phyloP scores from a whole-genome alignment of 2,888 invertebrate species.

The Electrophaes corylata region DNA sequence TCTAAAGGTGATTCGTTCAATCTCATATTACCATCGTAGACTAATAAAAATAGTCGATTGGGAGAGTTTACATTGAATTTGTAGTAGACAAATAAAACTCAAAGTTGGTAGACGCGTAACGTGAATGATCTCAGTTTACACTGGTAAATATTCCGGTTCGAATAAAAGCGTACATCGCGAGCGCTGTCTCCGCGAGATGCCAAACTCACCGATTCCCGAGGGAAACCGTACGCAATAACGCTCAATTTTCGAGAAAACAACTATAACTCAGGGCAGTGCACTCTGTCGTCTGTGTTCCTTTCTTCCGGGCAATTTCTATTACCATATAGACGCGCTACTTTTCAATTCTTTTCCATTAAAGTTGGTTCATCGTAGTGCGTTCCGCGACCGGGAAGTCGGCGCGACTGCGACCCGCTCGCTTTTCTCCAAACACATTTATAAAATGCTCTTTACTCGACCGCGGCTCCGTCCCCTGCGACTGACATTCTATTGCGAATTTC shows the following conservation, averaged over 20 bases:
- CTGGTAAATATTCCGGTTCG: constrained; percentile 63
- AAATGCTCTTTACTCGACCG: constrained; percentile 80
- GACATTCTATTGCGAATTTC: constrained; percentile 79
- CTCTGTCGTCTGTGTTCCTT: constrained; percentile 80
- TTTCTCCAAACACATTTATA: constrained; percentile 82
- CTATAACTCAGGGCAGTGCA: constrained; percentile 80
- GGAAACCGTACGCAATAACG: constrained; percentile 75
- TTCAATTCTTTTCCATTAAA: constrained; percentile 85
- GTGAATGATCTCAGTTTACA: constrained; percentile 66
- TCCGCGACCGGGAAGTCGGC: constrained; percentile 55
- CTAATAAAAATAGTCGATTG: constrained; percentile 40
- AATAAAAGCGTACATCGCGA: constrained; percentile 57
- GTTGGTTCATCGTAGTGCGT: constrained; percentile 81
- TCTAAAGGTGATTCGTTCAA: constrained; percentile 33
- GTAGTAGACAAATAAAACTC: constrained; percentile 47
- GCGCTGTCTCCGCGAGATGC: constrained; percentile 44
- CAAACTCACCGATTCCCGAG: constrained; percentile 55
- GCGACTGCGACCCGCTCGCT: constrained; percentile 61
- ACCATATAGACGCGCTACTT: constrained; percentile 84
- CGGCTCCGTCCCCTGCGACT: constrained; percentile 72
- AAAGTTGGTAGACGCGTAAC: constrained; percentile 52
- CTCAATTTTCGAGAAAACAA: constrained; percentile 82
- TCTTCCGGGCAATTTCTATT: constrained; percentile 84
- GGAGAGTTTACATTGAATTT: constrained; percentile 35
- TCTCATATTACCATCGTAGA: constrained; percentile 40